Percentiles rank a stretch among this genome's conserved stretches.
Conservation (phyloP, 2,113 vertebrate species). For the Aptenodytes forsteri region DNA sequence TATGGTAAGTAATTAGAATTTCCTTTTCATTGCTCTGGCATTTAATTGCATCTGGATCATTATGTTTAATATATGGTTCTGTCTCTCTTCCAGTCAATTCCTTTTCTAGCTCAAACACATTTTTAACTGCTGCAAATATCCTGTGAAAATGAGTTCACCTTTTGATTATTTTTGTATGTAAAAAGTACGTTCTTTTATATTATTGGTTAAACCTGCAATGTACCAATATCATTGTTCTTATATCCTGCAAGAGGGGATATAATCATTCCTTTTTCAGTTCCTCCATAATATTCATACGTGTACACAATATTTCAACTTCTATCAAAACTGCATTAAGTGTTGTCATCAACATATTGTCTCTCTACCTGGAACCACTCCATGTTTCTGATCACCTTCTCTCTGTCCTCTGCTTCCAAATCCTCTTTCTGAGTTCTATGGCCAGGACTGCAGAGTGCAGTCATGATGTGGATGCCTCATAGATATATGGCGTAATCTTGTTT, state of each 20-base stretch:
- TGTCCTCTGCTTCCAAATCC: neutral
- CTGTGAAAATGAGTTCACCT: neutral
- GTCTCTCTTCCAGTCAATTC: neutral
- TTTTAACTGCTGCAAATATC: neutral
- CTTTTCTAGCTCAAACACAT: neutral
- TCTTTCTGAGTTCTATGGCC: neutral
- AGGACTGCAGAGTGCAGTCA: neutral
- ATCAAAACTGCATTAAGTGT: neutral
- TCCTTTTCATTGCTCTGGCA: neutral
- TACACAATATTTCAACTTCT: neutral
- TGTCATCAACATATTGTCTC: neutral
- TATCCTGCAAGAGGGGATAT: neutral
- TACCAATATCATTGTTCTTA: neutral
- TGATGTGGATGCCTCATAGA: neutral
- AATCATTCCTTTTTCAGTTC: neutral
- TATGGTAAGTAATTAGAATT: neutral
- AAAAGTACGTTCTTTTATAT: neutral
- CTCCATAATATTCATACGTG: neutral
- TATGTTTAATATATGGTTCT: neutral
- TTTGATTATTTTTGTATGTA: neutral
- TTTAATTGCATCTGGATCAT: neutral
- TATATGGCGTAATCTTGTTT: neutral
- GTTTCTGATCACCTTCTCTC: neutral
- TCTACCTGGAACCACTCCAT: neutral
- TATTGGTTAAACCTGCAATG: neutral